Percentiles rank a stretch among this genome's conserved stretches.
Evolutionary conservation across 2,888 invertebrate species (phyloP).

Genomic region (Thyatira batis): DNA sequence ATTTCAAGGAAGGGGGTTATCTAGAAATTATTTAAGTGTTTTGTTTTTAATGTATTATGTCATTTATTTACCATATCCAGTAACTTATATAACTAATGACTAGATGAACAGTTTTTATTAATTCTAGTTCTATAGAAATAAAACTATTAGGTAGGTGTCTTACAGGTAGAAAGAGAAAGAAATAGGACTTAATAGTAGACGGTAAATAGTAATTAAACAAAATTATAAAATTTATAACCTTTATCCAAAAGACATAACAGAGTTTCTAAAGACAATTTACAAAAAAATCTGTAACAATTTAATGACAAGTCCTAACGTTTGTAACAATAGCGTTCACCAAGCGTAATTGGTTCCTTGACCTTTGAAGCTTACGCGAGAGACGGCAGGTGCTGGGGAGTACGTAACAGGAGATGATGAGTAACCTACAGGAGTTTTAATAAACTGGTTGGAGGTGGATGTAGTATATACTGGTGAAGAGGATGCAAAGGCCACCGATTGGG

Average conservation of each 20-base stretch:
- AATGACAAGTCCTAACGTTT: background rate
- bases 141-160: too few relatives aligned
- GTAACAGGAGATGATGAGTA: conserved; percentile 9
- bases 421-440: background rate
- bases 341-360: conserved; percentile 69
- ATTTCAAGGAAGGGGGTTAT: too few relatives aligned
- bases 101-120: background rate
- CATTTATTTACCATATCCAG: background rate
- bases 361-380: conserved; percentile 82
- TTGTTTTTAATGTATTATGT: too few relatives aligned
- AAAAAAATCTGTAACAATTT: background rate
- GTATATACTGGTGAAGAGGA: background rate
- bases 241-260: background rate
- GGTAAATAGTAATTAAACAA: background rate
- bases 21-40: too few relatives aligned
- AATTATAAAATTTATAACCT: background rate
- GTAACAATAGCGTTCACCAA: conserved; percentile 39
- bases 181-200: background rate
- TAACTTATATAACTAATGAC: background rate
- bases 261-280: background rate
- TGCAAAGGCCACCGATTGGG: background rate
- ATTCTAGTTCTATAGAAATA: background rate
- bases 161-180: background rate
- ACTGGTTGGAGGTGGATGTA: background rate
- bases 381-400: conserved; percentile 41